Base-by-base conservation (phyloP, 2,888 invertebrate genomes). In the Schizotus pectinicornis region DNA sequence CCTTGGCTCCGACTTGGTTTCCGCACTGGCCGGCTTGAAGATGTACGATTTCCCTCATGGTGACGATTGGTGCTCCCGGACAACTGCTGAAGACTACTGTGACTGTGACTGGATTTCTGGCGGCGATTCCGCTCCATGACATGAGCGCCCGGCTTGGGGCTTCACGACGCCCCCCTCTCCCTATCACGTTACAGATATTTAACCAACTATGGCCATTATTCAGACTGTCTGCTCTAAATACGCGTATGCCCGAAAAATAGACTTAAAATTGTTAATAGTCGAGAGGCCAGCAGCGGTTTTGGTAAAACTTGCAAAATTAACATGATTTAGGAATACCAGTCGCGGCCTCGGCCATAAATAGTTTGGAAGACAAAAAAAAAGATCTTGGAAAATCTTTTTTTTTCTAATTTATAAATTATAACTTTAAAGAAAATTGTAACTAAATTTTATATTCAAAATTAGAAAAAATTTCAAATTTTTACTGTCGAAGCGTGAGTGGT, bases 41-140 rank as follows among this genome's bases (percentile, higher is more conserved):
- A 81, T 94, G 94, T 67, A 94, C 92, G 74, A 94, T 94, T 88
- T 94, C 94, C 83, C 94, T 88, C 94, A 94, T 94, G 67, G 68
- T 80, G 64, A n/a, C 33, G 12, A 33, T 8, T 54, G 34, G 54
- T 38, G n/a, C 30, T 39, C 41, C 41, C 31, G 9, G 36, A 48
- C 49, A 56, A 56, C 36, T 49, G 55, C 55, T 39, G 49, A 49
- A 48, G 55, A 42, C 49, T 48, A 56, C 55, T 56, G 54, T 47
- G 49, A 56, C 55, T 56, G 54, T 47, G 49, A 43, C 43, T 56
- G 38, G 39, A 53, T 39, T 51, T 53, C 51, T 42, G n/a, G 33
- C 38, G 54, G 38, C 31, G 39, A 33, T 22, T 22, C 22, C 22
- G 5, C 22, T 22, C 3, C 22, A 22, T 6, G 30, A 50, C 22